Conservation (phyloP, 2,113 vertebrate species). For the Paracanthobrama guichenoti region DNA sequence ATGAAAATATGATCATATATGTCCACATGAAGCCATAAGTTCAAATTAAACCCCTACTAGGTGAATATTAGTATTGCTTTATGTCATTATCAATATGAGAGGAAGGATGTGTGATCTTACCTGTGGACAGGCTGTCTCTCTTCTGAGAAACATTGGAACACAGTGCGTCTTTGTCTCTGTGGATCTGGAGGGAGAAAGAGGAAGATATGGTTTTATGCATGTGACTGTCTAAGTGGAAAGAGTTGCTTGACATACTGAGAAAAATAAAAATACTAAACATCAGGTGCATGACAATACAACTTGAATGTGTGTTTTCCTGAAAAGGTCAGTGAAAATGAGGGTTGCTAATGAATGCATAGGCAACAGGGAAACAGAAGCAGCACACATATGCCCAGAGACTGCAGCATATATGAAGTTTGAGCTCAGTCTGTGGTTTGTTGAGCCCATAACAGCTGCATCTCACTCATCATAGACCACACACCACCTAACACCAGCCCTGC, state of each 20-base stretch:
- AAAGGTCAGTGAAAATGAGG: not conserved
- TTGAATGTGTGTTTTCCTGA: not conserved
- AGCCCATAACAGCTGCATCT: constrained; percentile 34
- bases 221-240: constrained; percentile 63
- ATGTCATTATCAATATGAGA: not conserved
- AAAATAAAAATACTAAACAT: not conserved
- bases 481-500: not conserved
- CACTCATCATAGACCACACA: constrained; percentile 31
- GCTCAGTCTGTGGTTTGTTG: constrained; percentile 9
- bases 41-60: not conserved
- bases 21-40: not conserved
- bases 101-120: constrained; percentile 56
- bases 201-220: constrained; percentile 69
- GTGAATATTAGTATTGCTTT: not conserved
- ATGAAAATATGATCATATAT: no score
- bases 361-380: constrained; percentile 9
- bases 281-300: not conserved
- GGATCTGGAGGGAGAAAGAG: constrained; percentile 71
- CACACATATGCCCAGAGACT: not conserved
- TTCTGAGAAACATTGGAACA: constrained; percentile 58
- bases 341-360: not conserved
- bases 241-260: constrained; percentile 16
- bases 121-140: constrained; percentile 60
- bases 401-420: not conserved
- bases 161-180: constrained; percentile 74